Conservation (phyloP, 2,888 invertebrate species). For the Nephrotoma guestfalica region DNA sequence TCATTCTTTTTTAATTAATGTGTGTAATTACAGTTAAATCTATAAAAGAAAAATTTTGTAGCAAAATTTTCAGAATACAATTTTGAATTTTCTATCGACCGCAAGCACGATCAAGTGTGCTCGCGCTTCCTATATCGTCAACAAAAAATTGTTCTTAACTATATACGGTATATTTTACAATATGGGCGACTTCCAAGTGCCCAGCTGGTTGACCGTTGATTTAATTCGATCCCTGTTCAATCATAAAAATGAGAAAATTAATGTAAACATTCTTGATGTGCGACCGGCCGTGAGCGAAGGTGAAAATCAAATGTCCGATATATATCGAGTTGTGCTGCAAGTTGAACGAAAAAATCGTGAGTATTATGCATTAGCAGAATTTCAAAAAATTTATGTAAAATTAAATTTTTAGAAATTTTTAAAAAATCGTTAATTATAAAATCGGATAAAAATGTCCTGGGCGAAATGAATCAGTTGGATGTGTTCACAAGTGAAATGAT, state of each 20-base stretch:
- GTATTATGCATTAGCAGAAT: neutral
- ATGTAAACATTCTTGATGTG: neutral
- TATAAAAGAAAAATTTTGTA: neutral
- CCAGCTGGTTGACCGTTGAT: neutral
- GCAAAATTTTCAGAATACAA: neutral
- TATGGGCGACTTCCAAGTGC: neutral
- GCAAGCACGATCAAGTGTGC: neutral
- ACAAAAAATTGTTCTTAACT: neutral
- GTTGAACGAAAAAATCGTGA: neutral
- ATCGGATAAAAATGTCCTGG: constrained; percentile 4
- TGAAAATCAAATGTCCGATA: neutral
- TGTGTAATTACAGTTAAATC: neutral
- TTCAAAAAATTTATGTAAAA: neutral
- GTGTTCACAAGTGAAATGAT: constrained; percentile 10
- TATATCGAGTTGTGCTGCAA: neutral
- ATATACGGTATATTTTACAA: neutral
- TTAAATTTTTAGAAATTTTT: neutral
- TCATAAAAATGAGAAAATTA: neutral
- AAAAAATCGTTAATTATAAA: constrained; percentile 2
- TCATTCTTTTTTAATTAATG: neutral
- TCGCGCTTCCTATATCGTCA: neutral
- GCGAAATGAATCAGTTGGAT: neutral
- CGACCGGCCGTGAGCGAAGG: neutral
- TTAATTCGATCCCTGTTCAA: neutral
- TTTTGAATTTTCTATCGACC: neutral